These are phyloP conservation scores for Caenorhabditis doughertyi DNA, from an alignment of 2,888 invertebrate genomes.

Conservation along the genomic window DNA sequence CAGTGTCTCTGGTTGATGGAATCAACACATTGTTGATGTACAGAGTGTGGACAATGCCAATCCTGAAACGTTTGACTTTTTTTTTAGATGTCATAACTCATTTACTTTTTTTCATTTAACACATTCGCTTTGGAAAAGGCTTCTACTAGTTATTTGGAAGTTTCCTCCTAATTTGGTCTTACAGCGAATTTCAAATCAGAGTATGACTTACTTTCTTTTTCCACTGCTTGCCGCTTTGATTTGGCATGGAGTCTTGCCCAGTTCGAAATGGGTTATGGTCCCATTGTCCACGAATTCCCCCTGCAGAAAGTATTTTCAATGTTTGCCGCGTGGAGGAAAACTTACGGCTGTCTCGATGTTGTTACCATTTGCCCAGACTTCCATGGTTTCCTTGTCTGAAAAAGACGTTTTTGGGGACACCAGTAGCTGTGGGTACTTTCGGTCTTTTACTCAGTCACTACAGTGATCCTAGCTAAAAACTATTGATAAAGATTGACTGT, in stretches of 20 bases:
- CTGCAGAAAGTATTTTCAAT: slow-evolving; percentile 84
- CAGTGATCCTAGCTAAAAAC: not conserved
- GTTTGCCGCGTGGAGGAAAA: too few species aligned
- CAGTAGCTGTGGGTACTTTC: too few species aligned
- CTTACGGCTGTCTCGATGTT: slow-evolving; percentile 87
- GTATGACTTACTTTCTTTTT: slow-evolving; percentile 63
- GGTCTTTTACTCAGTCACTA: not conserved
- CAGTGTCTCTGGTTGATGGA: not conserved
- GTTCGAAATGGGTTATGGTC: slow-evolving; percentile 89
- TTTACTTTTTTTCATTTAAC: too few species aligned
- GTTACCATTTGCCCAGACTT: slow-evolving; percentile 89
- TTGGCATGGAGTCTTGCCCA: slow-evolving; percentile 84
- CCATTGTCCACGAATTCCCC: slow-evolving; percentile 91
- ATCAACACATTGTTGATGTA: slow-evolving; percentile 69
- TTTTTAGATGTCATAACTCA: too few species aligned
- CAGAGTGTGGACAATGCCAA: slow-evolving; percentile 85
- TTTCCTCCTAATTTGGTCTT: too few species aligned
- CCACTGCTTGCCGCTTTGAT: slow-evolving; percentile 68
- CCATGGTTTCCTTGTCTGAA: slow-evolving; percentile 89
- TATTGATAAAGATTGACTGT: too few species aligned
- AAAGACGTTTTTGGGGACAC: too few species aligned
- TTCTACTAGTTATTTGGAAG: too few species aligned
- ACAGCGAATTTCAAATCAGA: too few species aligned
- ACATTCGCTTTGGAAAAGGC: too few species aligned
- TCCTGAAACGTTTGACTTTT: too few species aligned